Evolutionary conservation across 2,797 vertebrate genomes (phyloP).

Genomic region (Meda fulgida): DNA sequence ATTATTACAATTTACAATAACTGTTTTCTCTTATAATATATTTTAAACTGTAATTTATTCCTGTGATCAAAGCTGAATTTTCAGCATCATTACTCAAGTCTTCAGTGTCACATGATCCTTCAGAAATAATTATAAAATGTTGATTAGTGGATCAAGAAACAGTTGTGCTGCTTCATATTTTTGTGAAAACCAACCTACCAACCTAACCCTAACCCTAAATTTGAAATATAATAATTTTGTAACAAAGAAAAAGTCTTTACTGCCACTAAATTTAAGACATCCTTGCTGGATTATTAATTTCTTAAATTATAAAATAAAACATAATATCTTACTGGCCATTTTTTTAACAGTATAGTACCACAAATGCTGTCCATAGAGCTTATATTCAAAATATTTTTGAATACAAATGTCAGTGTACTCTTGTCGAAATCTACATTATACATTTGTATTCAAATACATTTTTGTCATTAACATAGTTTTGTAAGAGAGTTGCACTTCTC

Average conservation of each 20-base stretch:
- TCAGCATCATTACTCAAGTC: no score
- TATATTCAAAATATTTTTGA: not conserved
- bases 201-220: no score
- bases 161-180: not conserved
- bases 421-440: no score
- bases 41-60: no score
- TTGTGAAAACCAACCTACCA: no score
- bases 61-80: no score
- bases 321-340: not conserved
- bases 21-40: no score
- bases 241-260: not conserved
- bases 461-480: not conserved
- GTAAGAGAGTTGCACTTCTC: not conserved
- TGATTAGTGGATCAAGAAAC: not conserved
- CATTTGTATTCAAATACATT: not conserved
- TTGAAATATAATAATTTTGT: not conserved
- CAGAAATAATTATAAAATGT: not conserved
- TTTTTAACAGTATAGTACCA: not conserved
- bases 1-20: not conserved
- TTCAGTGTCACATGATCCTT: no score
- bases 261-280: not conserved
- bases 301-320: not conserved
- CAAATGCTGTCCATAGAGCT: not conserved
- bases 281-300: not conserved
- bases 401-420: no score